Conservation (phyloP, 2,113 vertebrate species). For the Gorsachius goisagi region DNA sequence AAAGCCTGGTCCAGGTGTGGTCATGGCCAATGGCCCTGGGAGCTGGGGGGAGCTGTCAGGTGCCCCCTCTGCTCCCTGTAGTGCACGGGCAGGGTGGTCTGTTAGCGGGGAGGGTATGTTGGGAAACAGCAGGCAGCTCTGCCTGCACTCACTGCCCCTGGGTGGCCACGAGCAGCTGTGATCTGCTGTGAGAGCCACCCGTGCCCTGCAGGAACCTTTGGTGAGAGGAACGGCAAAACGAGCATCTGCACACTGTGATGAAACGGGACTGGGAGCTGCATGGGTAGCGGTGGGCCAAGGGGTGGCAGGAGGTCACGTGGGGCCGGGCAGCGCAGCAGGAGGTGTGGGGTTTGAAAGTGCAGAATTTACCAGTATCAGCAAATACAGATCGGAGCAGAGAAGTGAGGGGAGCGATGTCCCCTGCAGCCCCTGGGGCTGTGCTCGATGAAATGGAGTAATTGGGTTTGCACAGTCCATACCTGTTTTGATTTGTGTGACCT, state of each 20-base stretch:
- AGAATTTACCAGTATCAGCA: background rate
- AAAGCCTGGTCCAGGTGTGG: background rate
- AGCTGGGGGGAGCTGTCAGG: background rate
- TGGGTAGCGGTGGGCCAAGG: background rate
- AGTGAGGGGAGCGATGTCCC: background rate
- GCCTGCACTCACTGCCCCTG: background rate
- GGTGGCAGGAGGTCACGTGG: background rate
- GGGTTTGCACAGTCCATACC: background rate
- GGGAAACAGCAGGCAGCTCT: background rate
- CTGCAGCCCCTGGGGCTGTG: background rate
- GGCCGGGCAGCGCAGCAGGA: background rate
- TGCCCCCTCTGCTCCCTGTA: background rate
- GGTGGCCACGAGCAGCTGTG: background rate
- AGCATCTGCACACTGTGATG: background rate
- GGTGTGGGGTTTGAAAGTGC: background rate
- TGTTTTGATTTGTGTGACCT: background rate
- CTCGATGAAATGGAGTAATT: background rate
- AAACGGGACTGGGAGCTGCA: background rate
- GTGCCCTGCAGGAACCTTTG: background rate
- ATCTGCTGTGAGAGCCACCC: background rate
- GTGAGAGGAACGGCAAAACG: background rate
- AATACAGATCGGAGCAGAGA: background rate
- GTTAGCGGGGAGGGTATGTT: background rate
- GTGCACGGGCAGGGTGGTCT: background rate
- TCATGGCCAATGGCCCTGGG: background rate